Base-by-base conservation (phyloP, 37 sponge, comb jelly and placozoan genomes). In the Aphrocallistes beatrix region DNA sequence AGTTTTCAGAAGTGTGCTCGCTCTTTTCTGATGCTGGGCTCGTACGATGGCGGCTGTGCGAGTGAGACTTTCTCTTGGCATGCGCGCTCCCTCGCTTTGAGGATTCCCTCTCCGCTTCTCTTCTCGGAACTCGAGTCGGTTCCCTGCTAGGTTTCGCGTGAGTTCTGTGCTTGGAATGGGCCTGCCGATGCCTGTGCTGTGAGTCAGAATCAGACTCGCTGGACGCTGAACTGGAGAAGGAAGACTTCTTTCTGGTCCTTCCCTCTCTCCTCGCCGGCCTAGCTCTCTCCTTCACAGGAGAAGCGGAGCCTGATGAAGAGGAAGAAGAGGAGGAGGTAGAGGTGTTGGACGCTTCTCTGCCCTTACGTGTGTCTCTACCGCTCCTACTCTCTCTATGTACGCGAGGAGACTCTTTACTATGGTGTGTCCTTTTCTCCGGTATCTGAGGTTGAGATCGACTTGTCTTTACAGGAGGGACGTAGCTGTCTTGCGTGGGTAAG, bases 1-100 rank as follows among this genome's bases (percentile, higher is more conserved):
- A 60, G 34, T 60, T 60, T 3, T 60, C 75, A 13, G 75, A 60
- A 13, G 75, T 60, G n/a, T 60, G 75, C 75, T 60, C 75, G 75
- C 75, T 60, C 34, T 30, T 60, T 6, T 60, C 75, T 25, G 75
- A 60, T 30, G 10, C 75, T 25, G 75, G n/a, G 17, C 10, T 3
- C 8, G 75, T 25, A 13, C 13, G 45, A 19, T 1, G 10, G 10
- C 75, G 10, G 17, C n/a, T 3, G 3, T 30, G 75, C 10, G 10
- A 13, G 3, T 30, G 75, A 60, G 10, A 13, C n/a, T 60, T 60
- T 1, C n/a, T 19, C 75, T 60, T 60, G 10, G 75, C 10, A 6
- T 60, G 75, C 34, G 28, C n/a, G n/a, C 75, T 13, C 17, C 25
- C 75, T 30, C 21, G 75, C 34, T 13, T 60, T 6, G 75, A 3